phyloP scores from a whole-genome alignment of 2,888 invertebrate species.

The Chesias legatella region DNA sequence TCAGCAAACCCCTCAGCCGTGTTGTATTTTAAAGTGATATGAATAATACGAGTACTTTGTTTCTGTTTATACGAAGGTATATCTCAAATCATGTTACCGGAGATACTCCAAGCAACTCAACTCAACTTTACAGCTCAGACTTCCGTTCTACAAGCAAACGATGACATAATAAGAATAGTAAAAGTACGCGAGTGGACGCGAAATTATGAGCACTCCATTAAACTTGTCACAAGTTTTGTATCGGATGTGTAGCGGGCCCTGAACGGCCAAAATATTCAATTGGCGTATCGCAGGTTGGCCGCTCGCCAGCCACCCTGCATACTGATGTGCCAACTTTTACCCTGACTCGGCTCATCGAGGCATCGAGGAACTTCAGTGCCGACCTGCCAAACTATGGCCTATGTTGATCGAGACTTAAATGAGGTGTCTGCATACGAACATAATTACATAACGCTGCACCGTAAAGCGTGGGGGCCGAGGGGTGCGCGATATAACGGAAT shows the following conservation, averaged over 20 bases:
- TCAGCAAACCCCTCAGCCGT: too few species aligned
- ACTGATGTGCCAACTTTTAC: constrained; percentile 71
- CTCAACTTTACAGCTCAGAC: too few species aligned
- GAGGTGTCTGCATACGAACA: constrained; percentile 34
- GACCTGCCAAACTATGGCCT: constrained; percentile 59
- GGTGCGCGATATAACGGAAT: too few species aligned
- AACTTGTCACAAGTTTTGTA: constrained; percentile 61
- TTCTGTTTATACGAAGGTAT: too few species aligned
- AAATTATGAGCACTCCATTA: constrained; percentile 55
- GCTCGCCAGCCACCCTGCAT: constrained; percentile 63
- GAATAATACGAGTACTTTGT: too few species aligned
- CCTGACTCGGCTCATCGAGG: constrained; percentile 59
- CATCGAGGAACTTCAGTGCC: constrained; percentile 47
- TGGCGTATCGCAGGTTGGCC: constrained; percentile 70
- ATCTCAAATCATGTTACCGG: too few species aligned
- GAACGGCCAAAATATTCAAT: constrained; percentile 71
- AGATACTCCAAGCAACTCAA: too few species aligned
- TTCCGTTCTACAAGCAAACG: constrained; percentile 23
- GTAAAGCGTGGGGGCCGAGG: too few species aligned
- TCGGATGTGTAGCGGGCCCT: constrained; percentile 51
- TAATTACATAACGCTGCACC: constrained; percentile 11
- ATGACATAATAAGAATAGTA: constrained; percentile 23
- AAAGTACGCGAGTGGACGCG: constrained; percentile 34
- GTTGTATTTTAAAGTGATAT: too few species aligned
- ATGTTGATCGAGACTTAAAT: constrained; percentile 54